phyloP scores from a whole-genome alignment of 1,140 invertebrate species.

The Diachasmimorpha longicaudata region DNA sequence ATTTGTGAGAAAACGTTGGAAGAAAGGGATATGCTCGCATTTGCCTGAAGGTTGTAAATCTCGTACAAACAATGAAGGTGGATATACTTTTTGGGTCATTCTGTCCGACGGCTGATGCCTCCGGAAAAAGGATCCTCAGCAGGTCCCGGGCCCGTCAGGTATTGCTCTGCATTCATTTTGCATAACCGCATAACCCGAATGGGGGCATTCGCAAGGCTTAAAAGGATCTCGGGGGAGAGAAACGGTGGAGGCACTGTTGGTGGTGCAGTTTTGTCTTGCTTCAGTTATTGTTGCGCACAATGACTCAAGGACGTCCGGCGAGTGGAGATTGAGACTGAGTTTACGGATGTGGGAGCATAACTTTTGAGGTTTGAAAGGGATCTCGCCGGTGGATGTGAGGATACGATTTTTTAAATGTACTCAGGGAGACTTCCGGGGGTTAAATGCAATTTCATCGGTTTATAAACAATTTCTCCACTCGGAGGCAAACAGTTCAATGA shows the following conservation, averaged over 20 bases:
- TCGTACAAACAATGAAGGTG: slow-evolving; percentile 33
- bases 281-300: slow-evolving; percentile 47
- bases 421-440: no score
- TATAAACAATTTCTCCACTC: no score
- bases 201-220: not conserved
- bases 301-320: slow-evolving; percentile 38
- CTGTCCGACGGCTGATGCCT: slow-evolving; percentile 21
- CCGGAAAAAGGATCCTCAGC: slow-evolving; percentile 6
- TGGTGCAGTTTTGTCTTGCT: slow-evolving; percentile 49
- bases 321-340: slow-evolving; percentile 35
- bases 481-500: no score
- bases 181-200: slow-evolving; percentile 46
- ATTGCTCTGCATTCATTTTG: slow-evolving; percentile 44
- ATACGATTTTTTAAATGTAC: no score
- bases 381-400: no score
- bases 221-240: not conserved
- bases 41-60: slow-evolving; percentile 56
- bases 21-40: slow-evolving; percentile 36
- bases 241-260: not conserved
- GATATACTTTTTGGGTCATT: slow-evolving; percentile 16
- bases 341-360: slow-evolving; percentile 48
- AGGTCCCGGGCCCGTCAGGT: slow-evolving; percentile 29
- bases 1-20: slow-evolving; percentile 40
- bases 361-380: no score
- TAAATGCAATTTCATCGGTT: not conserved